These are phyloP conservation scores for Rutpela maculata DNA, from an alignment of 2,888 invertebrate species.

Conservation along the genomic window DNA sequence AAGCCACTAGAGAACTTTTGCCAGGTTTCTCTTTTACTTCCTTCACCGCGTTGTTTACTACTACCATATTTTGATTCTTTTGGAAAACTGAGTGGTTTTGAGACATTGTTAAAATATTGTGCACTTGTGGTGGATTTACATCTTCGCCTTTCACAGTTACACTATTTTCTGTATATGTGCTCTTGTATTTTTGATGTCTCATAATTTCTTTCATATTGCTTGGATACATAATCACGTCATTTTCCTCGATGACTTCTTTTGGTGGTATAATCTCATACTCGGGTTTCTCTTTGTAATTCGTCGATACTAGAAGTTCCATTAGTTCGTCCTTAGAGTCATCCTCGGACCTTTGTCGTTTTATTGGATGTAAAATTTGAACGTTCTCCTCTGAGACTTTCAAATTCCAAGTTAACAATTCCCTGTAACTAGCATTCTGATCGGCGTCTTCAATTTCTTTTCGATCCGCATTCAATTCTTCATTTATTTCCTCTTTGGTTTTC, in stretches of 20 bases:
- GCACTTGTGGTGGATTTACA: conserved; percentile 55
- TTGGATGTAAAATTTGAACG: conserved; percentile 62
- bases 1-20: conserved; percentile 55
- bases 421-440: conserved; percentile 58
- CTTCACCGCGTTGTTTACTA: conserved; percentile 30
- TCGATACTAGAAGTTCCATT: conserved; percentile 51
- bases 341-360: conserved; percentile 45
- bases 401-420: conserved; percentile 68
- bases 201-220: conserved; percentile 44
- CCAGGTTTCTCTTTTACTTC: conserved; percentile 42
- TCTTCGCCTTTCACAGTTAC: conserved; percentile 37
- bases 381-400: conserved; percentile 61
- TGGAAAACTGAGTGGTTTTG: conserved; percentile 59
- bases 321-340: conserved; percentile 51
- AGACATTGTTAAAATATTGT: conserved; percentile 59
- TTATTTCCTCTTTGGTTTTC: conserved; percentile 56
- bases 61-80: conserved; percentile 51
- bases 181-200: conserved; percentile 49
- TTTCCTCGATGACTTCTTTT: conserved; percentile 57
- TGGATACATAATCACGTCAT: conserved; percentile 57
- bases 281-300: conserved; percentile 44
- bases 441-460: conserved; percentile 40
- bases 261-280: conserved; percentile 61
- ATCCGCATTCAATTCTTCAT: conserved; percentile 38
- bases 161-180: conserved; percentile 50